Conservation (phyloP, 1,140 invertebrate genomes). For the Ceratina japonica region DNA sequence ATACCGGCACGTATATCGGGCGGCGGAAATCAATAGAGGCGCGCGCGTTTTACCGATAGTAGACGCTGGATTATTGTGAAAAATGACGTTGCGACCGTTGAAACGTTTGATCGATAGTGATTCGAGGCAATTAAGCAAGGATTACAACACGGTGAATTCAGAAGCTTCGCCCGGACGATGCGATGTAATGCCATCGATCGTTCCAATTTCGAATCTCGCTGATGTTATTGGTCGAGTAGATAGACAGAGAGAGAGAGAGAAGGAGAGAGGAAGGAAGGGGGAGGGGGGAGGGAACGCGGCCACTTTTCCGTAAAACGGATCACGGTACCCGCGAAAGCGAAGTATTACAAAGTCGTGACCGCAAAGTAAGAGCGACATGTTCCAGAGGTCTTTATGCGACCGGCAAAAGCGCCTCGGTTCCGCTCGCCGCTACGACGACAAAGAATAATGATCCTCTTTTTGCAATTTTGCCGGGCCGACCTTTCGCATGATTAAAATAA, state of each 20-base stretch:
- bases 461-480: slow-evolving; percentile 34
- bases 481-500: slow-evolving; percentile 41
- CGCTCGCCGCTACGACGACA: slow-evolving; percentile 13
- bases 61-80: background rate
- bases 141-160: background rate
- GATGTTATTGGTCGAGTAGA: slow-evolving; percentile 29
- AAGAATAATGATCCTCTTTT: slow-evolving; percentile 45
- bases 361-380: slow-evolving; percentile 52
- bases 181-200: slow-evolving; percentile 29
- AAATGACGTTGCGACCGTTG: background rate
- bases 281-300: background rate
- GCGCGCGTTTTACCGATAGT: background rate
- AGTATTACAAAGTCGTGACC: slow-evolving; percentile 58
- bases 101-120: background rate
- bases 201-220: slow-evolving; percentile 51
- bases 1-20: background rate
- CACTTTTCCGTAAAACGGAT: slow-evolving; percentile 51
- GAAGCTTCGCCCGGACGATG: background rate
- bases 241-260: no score
- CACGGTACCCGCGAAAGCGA: slow-evolving; percentile 23
- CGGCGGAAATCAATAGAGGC: background rate
- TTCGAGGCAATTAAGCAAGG: background rate
- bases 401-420: slow-evolving; percentile 33
- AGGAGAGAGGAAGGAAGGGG: background rate
- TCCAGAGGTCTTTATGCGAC: slow-evolving; percentile 52